Conservation (phyloP, 2,888 invertebrate genomes). For the Scaptomyza reducta region DNA sequence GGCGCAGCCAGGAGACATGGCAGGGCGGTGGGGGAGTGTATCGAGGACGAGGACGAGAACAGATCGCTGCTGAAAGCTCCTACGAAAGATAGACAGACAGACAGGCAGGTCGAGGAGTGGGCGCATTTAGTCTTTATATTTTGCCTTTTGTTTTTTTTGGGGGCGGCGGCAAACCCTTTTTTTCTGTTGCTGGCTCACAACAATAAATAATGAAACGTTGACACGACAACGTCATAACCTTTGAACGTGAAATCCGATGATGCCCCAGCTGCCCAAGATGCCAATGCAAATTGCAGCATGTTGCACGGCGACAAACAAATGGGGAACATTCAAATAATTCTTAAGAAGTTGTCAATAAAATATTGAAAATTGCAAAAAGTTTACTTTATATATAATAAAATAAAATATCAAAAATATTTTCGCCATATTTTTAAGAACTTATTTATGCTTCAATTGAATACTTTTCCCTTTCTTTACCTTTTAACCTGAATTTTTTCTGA, state of each 20-base stretch:
- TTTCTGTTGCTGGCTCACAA: conserved; percentile 33
- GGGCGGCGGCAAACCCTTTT: conserved; percentile 69
- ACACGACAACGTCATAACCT: conserved; percentile 84
- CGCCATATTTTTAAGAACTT: too few relatives aligned
- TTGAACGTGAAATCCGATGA: conserved; percentile 80
- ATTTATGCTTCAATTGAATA: too few relatives aligned
- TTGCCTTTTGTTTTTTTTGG: conserved; percentile 73
- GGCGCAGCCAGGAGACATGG: conserved; percentile 10
- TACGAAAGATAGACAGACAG: conserved; percentile 23
- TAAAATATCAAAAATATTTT: too few relatives aligned
- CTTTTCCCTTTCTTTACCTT: too few relatives aligned
- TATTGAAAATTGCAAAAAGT: too few relatives aligned
- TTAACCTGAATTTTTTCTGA: not conserved
- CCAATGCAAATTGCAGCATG: conserved; percentile 30
- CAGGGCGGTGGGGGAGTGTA: conserved; percentile 2
- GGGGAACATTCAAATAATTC: too few relatives aligned
- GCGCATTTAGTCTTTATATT: conserved; percentile 51
- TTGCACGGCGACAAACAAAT: not conserved
- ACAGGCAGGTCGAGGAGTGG: conserved; percentile 60
- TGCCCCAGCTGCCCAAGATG: conserved; percentile 20
- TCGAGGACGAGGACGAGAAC: conserved; percentile 32
- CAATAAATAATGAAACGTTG: conserved; percentile 83
- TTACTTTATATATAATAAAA: too few relatives aligned
- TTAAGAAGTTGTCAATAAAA: too few relatives aligned
- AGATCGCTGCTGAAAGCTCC: conserved; percentile 44